Percentiles rank a stretch among this genome's conserved stretches.
These are phyloP conservation scores for Osmoderma eremita DNA, from an alignment of 2,888 invertebrate genomes.

Conservation along the genomic window DNA sequence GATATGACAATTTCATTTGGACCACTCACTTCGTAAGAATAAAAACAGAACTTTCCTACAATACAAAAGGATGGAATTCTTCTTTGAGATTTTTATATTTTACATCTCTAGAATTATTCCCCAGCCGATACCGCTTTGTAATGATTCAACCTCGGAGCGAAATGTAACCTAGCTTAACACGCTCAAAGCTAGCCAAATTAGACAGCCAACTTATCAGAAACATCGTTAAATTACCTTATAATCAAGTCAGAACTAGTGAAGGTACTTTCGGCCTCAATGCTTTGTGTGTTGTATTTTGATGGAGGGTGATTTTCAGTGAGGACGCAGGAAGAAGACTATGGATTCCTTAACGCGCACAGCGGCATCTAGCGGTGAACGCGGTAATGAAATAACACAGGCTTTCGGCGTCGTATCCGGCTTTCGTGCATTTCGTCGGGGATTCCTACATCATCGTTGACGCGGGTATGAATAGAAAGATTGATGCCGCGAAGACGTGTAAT, in stretches of 20 bases:
- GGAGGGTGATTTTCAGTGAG: neutral
- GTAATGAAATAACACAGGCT: constrained; percentile 14
- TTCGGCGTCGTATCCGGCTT: constrained; percentile 1
- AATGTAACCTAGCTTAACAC: too few species aligned
- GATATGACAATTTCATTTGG: too few species aligned
- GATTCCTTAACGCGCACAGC: too few species aligned
- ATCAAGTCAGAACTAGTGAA: neutral
- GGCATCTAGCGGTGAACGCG: neutral
- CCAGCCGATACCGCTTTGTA: too few species aligned
- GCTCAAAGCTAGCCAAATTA: too few species aligned
- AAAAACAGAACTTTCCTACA: too few species aligned
- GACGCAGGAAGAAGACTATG: neutral
- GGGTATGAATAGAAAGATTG: neutral
- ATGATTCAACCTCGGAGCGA: too few species aligned
- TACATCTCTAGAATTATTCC: too few species aligned
- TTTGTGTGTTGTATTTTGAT: neutral
- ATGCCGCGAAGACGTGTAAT: neutral
- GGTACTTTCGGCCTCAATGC: neutral
- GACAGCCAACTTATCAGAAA: neutral
- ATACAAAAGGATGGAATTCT: too few species aligned
- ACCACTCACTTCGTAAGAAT: too few species aligned
- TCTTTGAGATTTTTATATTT: too few species aligned
- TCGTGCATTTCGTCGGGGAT: neutral
- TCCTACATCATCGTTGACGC: neutral
- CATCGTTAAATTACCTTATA: constrained; percentile 15